Base-by-base conservation (phyloP, 2,113 vertebrate species). In the Cololabis saira region DNA sequence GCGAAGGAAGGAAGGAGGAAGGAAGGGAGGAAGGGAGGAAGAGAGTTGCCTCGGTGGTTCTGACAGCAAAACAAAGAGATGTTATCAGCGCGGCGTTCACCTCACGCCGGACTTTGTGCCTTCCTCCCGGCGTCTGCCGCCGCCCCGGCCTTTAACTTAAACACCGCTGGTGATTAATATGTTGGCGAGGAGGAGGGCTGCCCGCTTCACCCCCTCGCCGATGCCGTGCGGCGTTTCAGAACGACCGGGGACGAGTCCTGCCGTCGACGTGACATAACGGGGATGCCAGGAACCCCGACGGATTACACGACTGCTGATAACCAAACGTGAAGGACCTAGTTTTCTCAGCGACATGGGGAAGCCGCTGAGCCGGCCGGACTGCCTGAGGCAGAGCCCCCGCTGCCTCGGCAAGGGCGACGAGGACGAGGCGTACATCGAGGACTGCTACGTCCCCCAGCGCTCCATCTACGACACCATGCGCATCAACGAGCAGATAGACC, bases 391-490 rank as follows among this genome's bases (percentile, higher is more conserved):
- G 90, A 98, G 96, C 85, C 96, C 95, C 55, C 93, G 95, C 41
- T 99, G 98, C 85, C 92, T 99, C 71, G 96, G 97, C 53, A 98
- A 99, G 86, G 95, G 95, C 0, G 97, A 99, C 22, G 97, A 99
- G 50, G 98, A 99, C 50, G 98, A 99, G 68, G 96, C 95, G 0
- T 99, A 99, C 81, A 99, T 99, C 61, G 98, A 99, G 81, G 98
- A 99, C 71, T 99, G 98, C 85, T 99, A 99, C 57, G 97, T 99
- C 65, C 98, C 98, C n/a, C 98, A 99, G 91, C 87, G 98, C 37
- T 99, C 98, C 14, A 99, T 99, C 41, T 99, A 99, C 15, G 98
- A 99, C 80, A 99, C 98, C 0, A 98, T 99, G 98, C 94, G 98
- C 45, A 99, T 99, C 77, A 99, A 99, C 33, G 98, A 99, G 83